Conservation (phyloP, 1,140 invertebrate genomes). For the Aleiodes sp. region DNA sequence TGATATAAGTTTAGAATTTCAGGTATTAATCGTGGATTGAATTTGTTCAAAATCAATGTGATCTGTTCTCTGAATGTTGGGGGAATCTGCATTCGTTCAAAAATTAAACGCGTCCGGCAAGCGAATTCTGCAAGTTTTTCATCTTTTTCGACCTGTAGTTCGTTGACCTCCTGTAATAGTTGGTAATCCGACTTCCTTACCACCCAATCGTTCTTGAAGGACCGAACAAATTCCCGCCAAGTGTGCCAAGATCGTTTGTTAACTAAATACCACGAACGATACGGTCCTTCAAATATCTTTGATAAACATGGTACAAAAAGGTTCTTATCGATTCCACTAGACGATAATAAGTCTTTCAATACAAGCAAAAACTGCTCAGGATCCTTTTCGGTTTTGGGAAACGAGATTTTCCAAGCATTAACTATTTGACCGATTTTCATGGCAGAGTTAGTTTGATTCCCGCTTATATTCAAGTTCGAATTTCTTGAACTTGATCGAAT, state of each 20-base stretch:
- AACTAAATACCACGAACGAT: constrained; percentile 24
- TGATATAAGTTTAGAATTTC: constrained; percentile 13
- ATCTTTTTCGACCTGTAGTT: constrained; percentile 16
- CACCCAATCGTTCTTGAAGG: constrained; percentile 22
- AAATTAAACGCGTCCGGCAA: constrained; percentile 24
- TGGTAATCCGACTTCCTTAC: constrained; percentile 14
- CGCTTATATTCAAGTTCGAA: no score
- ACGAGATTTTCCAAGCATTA: constrained; percentile 22
- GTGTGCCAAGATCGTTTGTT: constrained; percentile 22
- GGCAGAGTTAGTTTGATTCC: no score
- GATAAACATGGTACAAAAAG: constrained; percentile 26
- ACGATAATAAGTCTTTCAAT: constrained; percentile 3
- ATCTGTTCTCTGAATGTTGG: constrained; percentile 26
- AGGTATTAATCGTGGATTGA: constrained; percentile 23
- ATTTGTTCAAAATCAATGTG: constrained; percentile 24
- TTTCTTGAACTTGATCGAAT: no score
- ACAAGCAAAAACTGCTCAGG: constrained; percentile 30
- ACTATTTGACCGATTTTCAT: neutral
- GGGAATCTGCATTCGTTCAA: constrained; percentile 29
- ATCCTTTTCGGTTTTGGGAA: constrained; percentile 27
- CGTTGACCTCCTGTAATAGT: neutral
- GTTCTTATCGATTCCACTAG: constrained; percentile 25
- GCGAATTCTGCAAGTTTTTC: constrained; percentile 29
- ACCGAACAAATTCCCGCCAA: constrained; percentile 20
- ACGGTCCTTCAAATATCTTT: constrained; percentile 20